These are phyloP conservation scores for Aphidius ervi DNA, from an alignment of 1,140 invertebrate species.

Conservation along the genomic window DNA sequence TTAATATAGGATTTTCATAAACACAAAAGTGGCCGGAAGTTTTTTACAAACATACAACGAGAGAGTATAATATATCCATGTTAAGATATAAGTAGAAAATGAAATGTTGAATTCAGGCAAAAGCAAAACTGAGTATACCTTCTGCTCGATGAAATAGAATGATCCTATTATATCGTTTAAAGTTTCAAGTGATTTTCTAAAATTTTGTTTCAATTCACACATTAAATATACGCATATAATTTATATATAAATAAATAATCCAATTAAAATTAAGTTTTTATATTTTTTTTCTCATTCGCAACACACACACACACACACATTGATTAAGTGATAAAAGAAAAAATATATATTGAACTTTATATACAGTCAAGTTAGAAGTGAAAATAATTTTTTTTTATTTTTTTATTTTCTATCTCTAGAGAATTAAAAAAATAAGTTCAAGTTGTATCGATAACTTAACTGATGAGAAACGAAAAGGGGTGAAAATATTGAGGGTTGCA, in stretches of 20 bases:
- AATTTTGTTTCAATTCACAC: not conserved
- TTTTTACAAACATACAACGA: not conserved
- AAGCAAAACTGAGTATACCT: constrained; percentile 5
- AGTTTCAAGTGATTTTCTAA: constrained; percentile 17
- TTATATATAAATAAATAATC: not conserved
- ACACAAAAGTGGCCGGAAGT: not conserved
- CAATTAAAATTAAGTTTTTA: not conserved
- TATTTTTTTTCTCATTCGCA: not conserved
- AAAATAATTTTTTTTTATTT: not conserved
- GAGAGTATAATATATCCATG: not conserved
- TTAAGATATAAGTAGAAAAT: constrained; percentile 5
- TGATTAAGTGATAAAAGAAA: too few species aligned
- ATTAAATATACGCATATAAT: not conserved
- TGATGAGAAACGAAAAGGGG: not conserved
- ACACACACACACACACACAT: not conserved
- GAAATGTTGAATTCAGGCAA: constrained; percentile 8
- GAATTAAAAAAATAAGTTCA: too few species aligned
- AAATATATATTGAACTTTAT: not conserved
- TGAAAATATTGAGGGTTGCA: not conserved
- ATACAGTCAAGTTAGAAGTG: not conserved
- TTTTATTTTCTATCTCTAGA: not conserved
- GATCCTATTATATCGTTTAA: constrained; percentile 20
- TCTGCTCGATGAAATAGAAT: constrained; percentile 19
- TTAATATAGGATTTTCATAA: too few species aligned
- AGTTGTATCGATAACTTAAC: not conserved